Evolutionary conservation across 53 echinoderm and acorn worm species (phyloP), one percentile per base, ranked within the genome.

Genomic region (Holothuria leucospilota): DNA sequence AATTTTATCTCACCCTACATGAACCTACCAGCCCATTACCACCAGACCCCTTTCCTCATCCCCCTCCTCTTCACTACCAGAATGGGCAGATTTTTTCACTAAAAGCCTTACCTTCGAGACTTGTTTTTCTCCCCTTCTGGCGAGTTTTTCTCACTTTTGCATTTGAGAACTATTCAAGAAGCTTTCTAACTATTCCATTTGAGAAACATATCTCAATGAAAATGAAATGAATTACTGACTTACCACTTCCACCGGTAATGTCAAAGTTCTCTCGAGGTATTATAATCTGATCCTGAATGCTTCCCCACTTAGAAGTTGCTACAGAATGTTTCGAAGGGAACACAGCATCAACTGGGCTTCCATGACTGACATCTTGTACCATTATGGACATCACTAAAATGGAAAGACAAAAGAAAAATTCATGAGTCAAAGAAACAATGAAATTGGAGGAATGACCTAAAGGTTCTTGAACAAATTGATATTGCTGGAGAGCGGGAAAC

Each of bases 311-410:
- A 25, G 73, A 39, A 24, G 59, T 60, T 29, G 51, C 27, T 20
- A 78, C 40, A 40, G 34, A 49, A 25, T 77, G 87, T 27, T 49
- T 53, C 20, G 62, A 49, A 9, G 78, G 87, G 62, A 78, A 87
- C 18, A 78, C 62, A 52, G 78, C 78, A 63, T 62, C 63, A n/a
- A 77, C 77, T 41, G 78, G 39, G 78, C 51, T 65, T 28, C 87
- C 87, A 63, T 87, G 77, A 34, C 51, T 56, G 51, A 63, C 62
- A 63, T 87, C 87, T 53, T 87, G 87, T 15, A 87, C 87, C 78
- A 87, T 34, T 5, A 87, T 59, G 9, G 68, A 69, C 87, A 87
- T 77, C 40, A 87, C 87, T 87, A 18, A 13, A 25, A 85, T 3
- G 24, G 18, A 13, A 25, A 85, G 9, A n/a, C 20, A 5, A 46